Evolutionary conservation across 2,113 vertebrate genomes (phyloP).

Genomic region (Phrynosoma blainvillii): DNA sequence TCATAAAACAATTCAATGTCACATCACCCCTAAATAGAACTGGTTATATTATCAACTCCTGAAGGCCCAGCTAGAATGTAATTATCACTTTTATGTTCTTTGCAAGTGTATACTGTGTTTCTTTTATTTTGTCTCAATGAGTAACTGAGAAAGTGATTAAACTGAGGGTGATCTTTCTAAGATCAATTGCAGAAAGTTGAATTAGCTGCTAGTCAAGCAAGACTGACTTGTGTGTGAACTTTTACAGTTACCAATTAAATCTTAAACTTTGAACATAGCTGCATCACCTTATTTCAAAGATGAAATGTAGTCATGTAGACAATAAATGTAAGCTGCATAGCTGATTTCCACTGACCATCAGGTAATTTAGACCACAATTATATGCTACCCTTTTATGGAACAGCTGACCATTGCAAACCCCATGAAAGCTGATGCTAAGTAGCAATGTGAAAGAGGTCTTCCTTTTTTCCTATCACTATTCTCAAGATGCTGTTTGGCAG

Average conservation of each 20-base stretch:
- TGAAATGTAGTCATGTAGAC: neutral
- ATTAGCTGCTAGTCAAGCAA: neutral
- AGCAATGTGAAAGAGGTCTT: neutral
- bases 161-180: neutral
- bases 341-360: neutral
- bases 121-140: too few relatives aligned
- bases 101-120: neutral
- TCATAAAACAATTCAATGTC: fast-evolving
- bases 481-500: neutral
- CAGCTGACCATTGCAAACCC: neutral
- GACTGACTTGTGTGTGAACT: neutral
- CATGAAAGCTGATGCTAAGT: neutral
- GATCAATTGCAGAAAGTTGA: neutral
- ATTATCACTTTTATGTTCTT: neutral
- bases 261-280: neutral
- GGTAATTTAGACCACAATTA: neutral
- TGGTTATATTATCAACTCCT: neutral
- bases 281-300: neutral
- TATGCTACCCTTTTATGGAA: neutral
- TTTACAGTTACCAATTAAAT: neutral
- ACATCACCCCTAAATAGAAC: neutral
- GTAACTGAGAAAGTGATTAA: neutral
- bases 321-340: neutral
- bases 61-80: neutral
- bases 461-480: neutral